Evolutionary conservation across 2,113 vertebrate genomes (phyloP).

Genomic region (Camelus bactrianus): DNA sequence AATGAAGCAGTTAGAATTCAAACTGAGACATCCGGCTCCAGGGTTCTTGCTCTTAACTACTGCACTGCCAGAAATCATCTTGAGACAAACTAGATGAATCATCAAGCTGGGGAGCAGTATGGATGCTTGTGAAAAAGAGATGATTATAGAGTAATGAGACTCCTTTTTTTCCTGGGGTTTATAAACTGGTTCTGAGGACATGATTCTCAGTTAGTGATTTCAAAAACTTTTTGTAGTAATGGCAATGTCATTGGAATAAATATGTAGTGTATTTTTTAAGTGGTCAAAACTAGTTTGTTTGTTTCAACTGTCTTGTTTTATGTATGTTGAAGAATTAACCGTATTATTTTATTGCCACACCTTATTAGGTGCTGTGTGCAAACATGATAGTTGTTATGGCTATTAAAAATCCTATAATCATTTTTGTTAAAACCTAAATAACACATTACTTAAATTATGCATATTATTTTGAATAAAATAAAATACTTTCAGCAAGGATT

Average conservation of each 20-base stretch:
- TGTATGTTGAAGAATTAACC: background rate
- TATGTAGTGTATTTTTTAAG: conserved; percentile 21
- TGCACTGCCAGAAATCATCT: background rate
- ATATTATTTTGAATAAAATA: conserved; percentile 31
- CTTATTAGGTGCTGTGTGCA: background rate
- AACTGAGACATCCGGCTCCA: background rate
- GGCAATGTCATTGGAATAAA: background rate
- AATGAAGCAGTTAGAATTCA: background rate
- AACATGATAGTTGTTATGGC: background rate
- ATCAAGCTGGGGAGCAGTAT: background rate
- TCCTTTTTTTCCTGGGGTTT: background rate
- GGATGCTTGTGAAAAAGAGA: background rate
- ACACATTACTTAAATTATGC: background rate
- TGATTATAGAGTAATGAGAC: background rate
- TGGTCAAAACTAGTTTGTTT: background rate
- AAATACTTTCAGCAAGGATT: background rate
- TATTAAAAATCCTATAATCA: conserved; percentile 8
- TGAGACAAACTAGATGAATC: background rate
- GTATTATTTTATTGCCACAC: background rate
- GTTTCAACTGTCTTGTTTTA: background rate
- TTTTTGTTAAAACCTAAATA: conserved; percentile 37
- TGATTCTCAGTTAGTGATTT: background rate
- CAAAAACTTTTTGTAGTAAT: background rate
- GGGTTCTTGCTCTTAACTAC: background rate
- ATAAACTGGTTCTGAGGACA: conserved; percentile 1